A percentile compares a stretch with the other conserved stretches of the same genome.
Evolutionary conservation across 2,113 vertebrate species (phyloP).

Genomic region (Neotragus moschatus): DNA sequence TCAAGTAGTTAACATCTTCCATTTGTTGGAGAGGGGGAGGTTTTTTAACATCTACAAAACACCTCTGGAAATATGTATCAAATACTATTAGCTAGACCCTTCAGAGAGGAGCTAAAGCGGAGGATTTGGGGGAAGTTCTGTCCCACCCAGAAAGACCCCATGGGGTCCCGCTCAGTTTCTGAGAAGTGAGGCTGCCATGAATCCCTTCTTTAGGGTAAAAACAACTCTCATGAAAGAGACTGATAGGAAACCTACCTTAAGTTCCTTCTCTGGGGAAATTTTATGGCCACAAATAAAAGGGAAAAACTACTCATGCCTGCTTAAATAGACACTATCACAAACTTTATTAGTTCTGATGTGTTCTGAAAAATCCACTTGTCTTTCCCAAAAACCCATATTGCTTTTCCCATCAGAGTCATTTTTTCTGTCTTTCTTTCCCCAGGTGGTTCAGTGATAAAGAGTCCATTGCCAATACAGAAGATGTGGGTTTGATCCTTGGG

Average conservation of each 20-base stretch:
- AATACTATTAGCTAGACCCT: not conserved
- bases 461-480: not conserved
- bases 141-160: not conserved
- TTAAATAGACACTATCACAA: not conserved
- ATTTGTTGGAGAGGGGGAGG: not conserved
- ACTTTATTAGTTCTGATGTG: not conserved
- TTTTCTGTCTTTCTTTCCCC: not conserved
- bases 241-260: not conserved
- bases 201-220: not conserved
- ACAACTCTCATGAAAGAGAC: not conserved
- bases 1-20: not conserved
- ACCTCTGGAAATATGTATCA: not conserved
- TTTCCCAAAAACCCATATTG: not conserved
- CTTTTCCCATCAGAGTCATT: not conserved
- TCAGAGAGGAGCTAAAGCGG: not conserved
- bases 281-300: not conserved
- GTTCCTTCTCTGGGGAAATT: not conserved
- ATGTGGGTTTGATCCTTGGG: not conserved
- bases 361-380: not conserved
- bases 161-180: not conserved
- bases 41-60: not conserved
- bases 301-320: not conserved
- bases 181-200: not conserved
- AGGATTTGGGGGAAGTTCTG: not conserved
- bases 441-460: not conserved